Evolutionary conservation across 1,140 invertebrate genomes (phyloP).

Genomic region (Sycophila sp.): DNA sequence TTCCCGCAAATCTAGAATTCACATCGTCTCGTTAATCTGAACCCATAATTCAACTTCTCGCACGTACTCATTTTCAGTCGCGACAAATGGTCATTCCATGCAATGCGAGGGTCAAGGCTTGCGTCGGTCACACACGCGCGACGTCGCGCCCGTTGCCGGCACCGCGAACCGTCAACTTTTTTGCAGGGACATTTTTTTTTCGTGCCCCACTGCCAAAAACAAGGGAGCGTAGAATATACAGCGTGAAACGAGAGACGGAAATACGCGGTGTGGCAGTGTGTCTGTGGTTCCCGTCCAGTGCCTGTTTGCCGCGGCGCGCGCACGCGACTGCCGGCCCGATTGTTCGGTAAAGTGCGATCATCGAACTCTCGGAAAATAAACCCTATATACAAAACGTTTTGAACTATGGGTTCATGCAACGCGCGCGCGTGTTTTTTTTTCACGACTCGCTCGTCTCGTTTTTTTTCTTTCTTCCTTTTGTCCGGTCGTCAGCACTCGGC

Average conservation of each 20-base stretch:
- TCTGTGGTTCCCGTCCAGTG: not conserved
- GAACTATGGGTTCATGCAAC: not conserved
- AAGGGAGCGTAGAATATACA: not conserved
- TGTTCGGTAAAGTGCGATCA: slow-evolving; percentile 10
- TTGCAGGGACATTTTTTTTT: not conserved
- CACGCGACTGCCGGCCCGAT: not conserved
- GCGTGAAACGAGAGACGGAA: not conserved
- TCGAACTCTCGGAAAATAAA: slow-evolving; percentile 24
- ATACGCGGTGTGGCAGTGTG: not conserved
- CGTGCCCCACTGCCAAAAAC: not conserved
- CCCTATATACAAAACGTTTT: not conserved
- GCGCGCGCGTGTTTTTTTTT: too few relatives aligned
- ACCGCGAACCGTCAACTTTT: not conserved
- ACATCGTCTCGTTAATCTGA: too few relatives aligned
- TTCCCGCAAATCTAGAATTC: too few relatives aligned
- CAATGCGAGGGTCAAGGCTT: not conserved
- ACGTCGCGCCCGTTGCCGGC: too few relatives aligned
- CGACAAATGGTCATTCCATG: too few relatives aligned
- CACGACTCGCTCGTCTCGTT: not conserved
- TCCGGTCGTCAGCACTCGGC: not conserved
- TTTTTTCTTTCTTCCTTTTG: not conserved
- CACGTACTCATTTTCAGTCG: too few relatives aligned
- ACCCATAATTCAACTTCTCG: too few relatives aligned
- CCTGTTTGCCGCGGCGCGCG: too few relatives aligned
- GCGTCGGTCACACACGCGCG: not conserved